phyloP scores from a whole-genome alignment of 1,140 invertebrate species.

The Chymomyza costata region DNA sequence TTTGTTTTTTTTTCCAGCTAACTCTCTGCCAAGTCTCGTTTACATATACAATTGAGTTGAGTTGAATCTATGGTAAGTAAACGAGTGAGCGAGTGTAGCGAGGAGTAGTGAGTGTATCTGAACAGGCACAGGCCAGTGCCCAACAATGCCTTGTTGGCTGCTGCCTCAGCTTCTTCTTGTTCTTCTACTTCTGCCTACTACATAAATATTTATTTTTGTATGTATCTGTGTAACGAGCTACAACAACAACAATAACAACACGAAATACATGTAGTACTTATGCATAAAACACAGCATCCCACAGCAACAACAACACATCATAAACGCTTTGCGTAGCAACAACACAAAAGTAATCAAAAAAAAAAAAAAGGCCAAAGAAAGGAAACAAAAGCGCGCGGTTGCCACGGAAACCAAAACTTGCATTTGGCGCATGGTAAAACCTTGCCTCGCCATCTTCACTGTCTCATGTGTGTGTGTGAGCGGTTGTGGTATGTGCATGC shows the following conservation, averaged over 20 bases:
- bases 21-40: slow-evolving; percentile 15
- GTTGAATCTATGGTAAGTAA: not conserved
- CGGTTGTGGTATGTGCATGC: too few relatives aligned
- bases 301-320: slow-evolving; percentile 14
- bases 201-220: slow-evolving; percentile 41
- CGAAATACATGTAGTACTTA: slow-evolving; percentile 17
- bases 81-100: not conserved
- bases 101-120: slow-evolving; percentile 8
- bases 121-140: too few relatives aligned
- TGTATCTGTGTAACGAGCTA: slow-evolving; percentile 1
- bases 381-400: slow-evolving; percentile 40
- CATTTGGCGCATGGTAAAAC: slow-evolving; percentile 16
- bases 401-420: slow-evolving; percentile 40
- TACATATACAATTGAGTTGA: not conserved
- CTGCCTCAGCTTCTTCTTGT: too few relatives aligned
- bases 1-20: slow-evolving; percentile 15
- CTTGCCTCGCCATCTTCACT: not conserved
- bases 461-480: slow-evolving; percentile 16
- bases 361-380: slow-evolving; percentile 15
- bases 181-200: too few relatives aligned
- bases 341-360: slow-evolving; percentile 14
- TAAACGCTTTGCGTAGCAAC: slow-evolving; percentile 25
- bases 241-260: slow-evolving; percentile 16
- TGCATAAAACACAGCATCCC: slow-evolving; percentile 30
- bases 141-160: slow-evolving; percentile 5